Conservation (phyloP, 2,888 invertebrate species). For the Frankliniella fusca region DNA sequence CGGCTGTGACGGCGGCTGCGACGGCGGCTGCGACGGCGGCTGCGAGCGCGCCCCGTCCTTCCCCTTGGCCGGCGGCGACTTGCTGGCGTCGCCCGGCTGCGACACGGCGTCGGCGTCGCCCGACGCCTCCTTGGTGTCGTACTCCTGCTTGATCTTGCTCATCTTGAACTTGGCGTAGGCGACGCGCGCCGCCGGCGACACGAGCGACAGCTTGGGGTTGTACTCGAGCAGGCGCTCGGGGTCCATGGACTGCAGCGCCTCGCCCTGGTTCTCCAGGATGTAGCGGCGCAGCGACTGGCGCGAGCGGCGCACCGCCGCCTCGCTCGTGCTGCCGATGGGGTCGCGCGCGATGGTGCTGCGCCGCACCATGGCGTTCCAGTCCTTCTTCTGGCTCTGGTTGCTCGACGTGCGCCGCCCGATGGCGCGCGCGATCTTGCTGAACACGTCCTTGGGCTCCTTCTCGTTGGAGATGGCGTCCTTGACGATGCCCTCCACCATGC, state of each 20-base stretch:
- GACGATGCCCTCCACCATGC: conserved; percentile 76
- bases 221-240: conserved; percentile 71
- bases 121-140: conserved; percentile 45
- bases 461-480: conserved; percentile 66
- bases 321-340: conserved; percentile 74
- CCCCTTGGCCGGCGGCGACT: conserved; percentile 5
- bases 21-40: background rate
- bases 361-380: conserved; percentile 80
- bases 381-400: conserved; percentile 59
- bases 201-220: conserved; percentile 71
- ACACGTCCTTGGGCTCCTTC: conserved; percentile 71
- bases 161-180: conserved; percentile 87
- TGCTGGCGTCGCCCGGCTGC: conserved; percentile 28
- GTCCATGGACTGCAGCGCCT: conserved; percentile 62
- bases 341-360: conserved; percentile 64
- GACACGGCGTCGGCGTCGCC: conserved; percentile 33
- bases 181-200: conserved; percentile 72
- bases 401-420: conserved; percentile 60
- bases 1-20: background rate
- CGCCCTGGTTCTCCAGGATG: conserved; percentile 63
- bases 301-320: conserved; percentile 59
- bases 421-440: conserved; percentile 76
- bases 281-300: conserved; percentile 68
- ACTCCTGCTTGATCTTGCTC: conserved; percentile 61
- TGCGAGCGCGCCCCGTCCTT: background rate